These are phyloP conservation scores for Apostichopus leukothele DNA, from an alignment of 53 echinoderm and acorn worm genomes.

Conservation along the genomic window DNA sequence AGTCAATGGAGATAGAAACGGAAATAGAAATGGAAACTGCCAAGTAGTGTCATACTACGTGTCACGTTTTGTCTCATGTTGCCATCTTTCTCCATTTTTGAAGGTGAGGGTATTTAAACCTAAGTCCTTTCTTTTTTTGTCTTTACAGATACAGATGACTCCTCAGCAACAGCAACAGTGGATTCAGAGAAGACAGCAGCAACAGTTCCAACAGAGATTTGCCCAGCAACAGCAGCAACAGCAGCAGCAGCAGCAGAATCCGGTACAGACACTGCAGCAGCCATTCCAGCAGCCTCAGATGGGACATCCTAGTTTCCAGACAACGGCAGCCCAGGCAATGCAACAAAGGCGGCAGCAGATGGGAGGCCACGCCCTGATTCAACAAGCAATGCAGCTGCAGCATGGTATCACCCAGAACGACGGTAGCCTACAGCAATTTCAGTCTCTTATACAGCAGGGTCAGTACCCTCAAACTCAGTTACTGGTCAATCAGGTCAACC, in stretches of 20 bases:
- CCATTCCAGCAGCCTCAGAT: constrained; percentile 57
- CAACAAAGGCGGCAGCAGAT: constrained; percentile 56
- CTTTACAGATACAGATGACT: constrained; percentile 12
- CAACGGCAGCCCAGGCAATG: constrained; percentile 56
- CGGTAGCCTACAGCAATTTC: constrained; percentile 54
- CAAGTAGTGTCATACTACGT: too few relatives aligned
- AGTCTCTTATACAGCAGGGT: constrained; percentile 51
- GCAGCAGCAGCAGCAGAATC: constrained; percentile 57
- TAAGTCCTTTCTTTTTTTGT: neutral
- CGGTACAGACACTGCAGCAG: constrained; percentile 66
- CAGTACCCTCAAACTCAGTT: constrained; percentile 70
- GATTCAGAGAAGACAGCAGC: constrained; percentile 23
- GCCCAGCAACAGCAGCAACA: constrained; percentile 36
- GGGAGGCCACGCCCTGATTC: constrained; percentile 47
- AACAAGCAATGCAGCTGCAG: constrained; percentile 76
- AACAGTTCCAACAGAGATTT: constrained; percentile 45
- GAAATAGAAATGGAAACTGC: too few relatives aligned
- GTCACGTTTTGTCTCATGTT: too few relatives aligned
- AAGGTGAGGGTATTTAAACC: neutral
- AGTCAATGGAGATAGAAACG: too few relatives aligned
- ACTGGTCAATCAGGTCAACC: constrained; percentile 66
- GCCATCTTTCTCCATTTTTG: too few relatives aligned
- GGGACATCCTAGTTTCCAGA: constrained; percentile 50
- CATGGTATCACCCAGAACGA: constrained; percentile 64
- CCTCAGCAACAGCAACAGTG: constrained; percentile 42